phyloP scores from a whole-genome alignment of 2,888 invertebrate genomes.

The Zygaena filipendulae region DNA sequence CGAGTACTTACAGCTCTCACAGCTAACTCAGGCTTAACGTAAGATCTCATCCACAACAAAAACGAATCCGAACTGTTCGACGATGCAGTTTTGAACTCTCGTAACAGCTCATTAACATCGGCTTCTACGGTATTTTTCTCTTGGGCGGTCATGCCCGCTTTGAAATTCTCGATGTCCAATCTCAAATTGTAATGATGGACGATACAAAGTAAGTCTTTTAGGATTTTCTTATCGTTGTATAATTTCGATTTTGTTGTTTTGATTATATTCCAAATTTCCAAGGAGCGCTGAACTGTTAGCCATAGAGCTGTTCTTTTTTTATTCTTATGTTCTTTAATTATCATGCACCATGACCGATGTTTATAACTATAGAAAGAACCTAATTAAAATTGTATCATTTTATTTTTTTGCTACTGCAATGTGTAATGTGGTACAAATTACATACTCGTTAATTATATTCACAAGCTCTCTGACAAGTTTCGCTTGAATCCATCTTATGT shows the following conservation, averaged over 20 bases:
- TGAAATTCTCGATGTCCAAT: constrained; percentile 6
- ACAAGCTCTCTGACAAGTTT: constrained; percentile 37
- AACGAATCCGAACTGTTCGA: too few relatives aligned
- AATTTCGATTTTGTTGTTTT: constrained; percentile 27
- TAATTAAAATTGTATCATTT: constrained; percentile 1
- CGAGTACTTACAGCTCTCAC: constrained; percentile 21
- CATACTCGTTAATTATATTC: constrained; percentile 33
- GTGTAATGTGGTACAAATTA: too few relatives aligned
- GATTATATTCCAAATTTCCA: constrained; percentile 47
- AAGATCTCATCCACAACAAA: constrained; percentile 27
- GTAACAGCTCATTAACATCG: constrained; percentile 24
- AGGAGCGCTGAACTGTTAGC: constrained; percentile 32
- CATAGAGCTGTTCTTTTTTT: constrained; percentile 32
- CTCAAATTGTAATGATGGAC: constrained; percentile 25
- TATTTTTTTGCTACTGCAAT: too few relatives aligned
- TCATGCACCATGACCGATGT: constrained; percentile 48
- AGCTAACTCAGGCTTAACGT: constrained; percentile 36
- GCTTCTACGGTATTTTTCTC: constrained; percentile 34
- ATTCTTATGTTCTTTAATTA: constrained; percentile 37
- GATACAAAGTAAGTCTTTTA: constrained; percentile 40
- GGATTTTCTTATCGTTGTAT: constrained; percentile 25
- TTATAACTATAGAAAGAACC: constrained; percentile 28
- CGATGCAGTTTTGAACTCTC: constrained; percentile 23
- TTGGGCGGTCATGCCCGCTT: constrained; percentile 21
- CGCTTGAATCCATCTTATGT: constrained; percentile 43